These are phyloP conservation scores for Anarsia innoxiella DNA, from an alignment of 2,888 invertebrate species.

Conservation along the genomic window DNA sequence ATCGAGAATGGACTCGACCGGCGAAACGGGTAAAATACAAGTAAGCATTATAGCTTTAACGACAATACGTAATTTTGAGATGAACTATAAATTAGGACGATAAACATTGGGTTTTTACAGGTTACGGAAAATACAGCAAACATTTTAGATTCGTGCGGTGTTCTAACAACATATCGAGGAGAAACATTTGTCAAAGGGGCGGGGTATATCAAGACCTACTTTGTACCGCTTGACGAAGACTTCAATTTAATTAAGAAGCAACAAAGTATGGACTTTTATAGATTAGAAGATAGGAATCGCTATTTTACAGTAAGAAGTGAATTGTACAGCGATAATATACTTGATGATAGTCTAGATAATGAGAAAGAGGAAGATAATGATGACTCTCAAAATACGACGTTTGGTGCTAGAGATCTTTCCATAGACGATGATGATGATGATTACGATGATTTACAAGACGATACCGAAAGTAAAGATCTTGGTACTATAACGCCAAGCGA, in stretches of 20 bases:
- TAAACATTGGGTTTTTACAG: slow-evolving; percentile 52
- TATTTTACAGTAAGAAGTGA: slow-evolving; percentile 37
- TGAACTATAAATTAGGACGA: too few species aligned
- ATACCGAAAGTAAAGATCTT: slow-evolving; percentile 11
- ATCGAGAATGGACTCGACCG: slow-evolving; percentile 96
- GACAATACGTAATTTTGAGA: too few species aligned
- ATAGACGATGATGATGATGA: slow-evolving; percentile 25
- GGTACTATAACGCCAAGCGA: slow-evolving; percentile 23
- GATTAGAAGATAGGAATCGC: slow-evolving; percentile 34
- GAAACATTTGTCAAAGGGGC: slow-evolving; percentile 84
- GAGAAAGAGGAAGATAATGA: slow-evolving; percentile 11
- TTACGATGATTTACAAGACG: slow-evolving; percentile 12
- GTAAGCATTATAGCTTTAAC: too few species aligned
- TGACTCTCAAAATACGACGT: slow-evolving; percentile 28
- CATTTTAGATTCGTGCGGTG: slow-evolving; percentile 79
- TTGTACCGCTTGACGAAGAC: slow-evolving; percentile 79
- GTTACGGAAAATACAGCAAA: slow-evolving; percentile 83
- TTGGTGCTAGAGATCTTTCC: slow-evolving; percentile 29
- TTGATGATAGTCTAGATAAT: slow-evolving; percentile 16
- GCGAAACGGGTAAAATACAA: slow-evolving; percentile 85
- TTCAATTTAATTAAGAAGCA: slow-evolving; percentile 67
- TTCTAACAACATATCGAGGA: slow-evolving; percentile 81
- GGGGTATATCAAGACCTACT: slow-evolving; percentile 81
- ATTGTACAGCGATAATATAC: slow-evolving; percentile 27
- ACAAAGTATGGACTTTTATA: slow-evolving; percentile 41